phyloP scores from a whole-genome alignment of 2,113 vertebrate species.

The Lycocorax pyrrhopterus region DNA sequence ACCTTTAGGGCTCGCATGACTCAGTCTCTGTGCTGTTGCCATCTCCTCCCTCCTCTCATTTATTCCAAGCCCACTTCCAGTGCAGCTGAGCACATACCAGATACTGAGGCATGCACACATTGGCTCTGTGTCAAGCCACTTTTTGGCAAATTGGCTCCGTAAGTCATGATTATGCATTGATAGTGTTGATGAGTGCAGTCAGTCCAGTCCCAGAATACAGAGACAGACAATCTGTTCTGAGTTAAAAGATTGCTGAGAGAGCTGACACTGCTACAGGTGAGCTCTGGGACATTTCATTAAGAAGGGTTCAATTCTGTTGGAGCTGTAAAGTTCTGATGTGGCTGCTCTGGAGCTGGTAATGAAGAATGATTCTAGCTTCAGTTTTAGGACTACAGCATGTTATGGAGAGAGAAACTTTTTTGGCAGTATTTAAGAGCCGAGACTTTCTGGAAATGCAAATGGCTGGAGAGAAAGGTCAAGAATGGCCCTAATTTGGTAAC shows the following conservation, averaged over 20 bases:
- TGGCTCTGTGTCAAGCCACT: neutral
- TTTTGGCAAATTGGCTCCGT: neutral
- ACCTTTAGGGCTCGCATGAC: neutral
- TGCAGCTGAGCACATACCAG: neutral
- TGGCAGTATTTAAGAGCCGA: neutral
- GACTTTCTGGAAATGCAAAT: neutral
- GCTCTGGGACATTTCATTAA: neutral
- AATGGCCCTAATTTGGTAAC: neutral
- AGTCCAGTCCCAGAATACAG: neutral
- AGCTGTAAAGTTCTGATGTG: neutral
- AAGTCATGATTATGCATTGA: neutral
- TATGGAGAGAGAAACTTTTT: neutral
- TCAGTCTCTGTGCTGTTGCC: neutral
- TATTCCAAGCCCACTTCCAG: neutral
- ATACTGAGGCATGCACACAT: neutral
- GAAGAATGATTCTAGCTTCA: neutral
- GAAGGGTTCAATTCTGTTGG: neutral
- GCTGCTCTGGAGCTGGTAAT: neutral
- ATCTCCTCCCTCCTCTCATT: neutral
- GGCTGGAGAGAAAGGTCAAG: neutral
- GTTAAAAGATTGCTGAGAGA: neutral
- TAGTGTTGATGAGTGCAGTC: neutral
- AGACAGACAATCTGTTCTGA: neutral
- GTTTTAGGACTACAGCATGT: neutral
- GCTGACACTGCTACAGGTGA: neutral